These are phyloP conservation scores for Macrosoma leucophasiata DNA, from an alignment of 2,888 invertebrate genomes.

Conservation along the genomic window DNA sequence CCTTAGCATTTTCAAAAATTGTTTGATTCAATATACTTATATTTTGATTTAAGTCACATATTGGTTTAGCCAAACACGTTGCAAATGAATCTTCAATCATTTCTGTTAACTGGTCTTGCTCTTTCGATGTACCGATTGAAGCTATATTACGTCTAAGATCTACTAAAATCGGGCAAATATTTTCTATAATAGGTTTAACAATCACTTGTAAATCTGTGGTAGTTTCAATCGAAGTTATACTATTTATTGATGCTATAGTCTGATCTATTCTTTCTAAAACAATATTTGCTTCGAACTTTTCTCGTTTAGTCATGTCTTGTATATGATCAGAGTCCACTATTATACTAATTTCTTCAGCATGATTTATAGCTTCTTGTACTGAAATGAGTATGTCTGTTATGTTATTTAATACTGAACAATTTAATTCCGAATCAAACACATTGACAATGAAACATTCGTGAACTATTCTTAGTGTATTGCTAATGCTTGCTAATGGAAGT, in stretches of 20 bases:
- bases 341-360: conserved; percentile 44
- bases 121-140: conserved; percentile 32
- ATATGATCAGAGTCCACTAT: conserved; percentile 47
- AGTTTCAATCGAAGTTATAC: conserved; percentile 42
- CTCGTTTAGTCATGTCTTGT: conserved; percentile 33
- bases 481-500: conserved; percentile 47
- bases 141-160: conserved; percentile 53
- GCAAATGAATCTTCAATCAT: conserved; percentile 57
- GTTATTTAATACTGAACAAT: conserved; percentile 44
- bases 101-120: conserved; percentile 30
- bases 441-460: conserved; percentile 45
- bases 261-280: conserved; percentile 52
- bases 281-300: conserved; percentile 38
- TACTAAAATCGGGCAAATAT: conserved; percentile 50
- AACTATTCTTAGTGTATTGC: conserved; percentile 51
- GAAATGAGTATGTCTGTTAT: conserved; percentile 42
- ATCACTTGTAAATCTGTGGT: conserved; percentile 29
- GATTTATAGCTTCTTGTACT: conserved; percentile 50
- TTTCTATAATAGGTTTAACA: conserved; percentile 41
- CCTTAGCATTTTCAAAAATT: conserved; percentile 48
- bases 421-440: conserved; percentile 50
- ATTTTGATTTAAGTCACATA: conserved; percentile 51
- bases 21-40: conserved; percentile 46
- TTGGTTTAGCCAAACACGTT: conserved; percentile 44
- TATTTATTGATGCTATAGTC: conserved; percentile 50